Evolutionary conservation across 2,888 invertebrate genomes (phyloP).

Genomic region (Alloscopus bannaensis): DNA sequence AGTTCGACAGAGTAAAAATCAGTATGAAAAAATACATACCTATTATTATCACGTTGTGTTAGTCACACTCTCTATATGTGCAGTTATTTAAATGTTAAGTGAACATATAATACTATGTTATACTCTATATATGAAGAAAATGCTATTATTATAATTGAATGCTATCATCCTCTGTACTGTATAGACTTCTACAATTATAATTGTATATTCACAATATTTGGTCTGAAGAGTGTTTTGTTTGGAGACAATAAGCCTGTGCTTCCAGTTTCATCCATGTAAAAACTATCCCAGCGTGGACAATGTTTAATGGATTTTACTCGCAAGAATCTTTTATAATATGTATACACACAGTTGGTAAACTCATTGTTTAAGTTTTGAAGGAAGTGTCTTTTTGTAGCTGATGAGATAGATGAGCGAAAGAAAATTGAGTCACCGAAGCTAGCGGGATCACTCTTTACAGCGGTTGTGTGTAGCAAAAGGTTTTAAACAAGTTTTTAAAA

Average conservation of each 20-base stretch:
- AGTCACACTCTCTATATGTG: background rate
- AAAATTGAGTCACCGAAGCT: no score
- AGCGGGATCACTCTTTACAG: no score
- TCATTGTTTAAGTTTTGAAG: no score
- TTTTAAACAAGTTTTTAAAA: no score
- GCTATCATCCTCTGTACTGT: background rate
- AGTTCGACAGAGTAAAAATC: background rate
- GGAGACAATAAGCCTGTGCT: slow-evolving; percentile 72
- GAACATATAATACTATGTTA: background rate
- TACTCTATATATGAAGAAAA: background rate
- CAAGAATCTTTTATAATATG: slow-evolving; percentile 5
- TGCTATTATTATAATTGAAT: background rate
- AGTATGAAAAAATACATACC: background rate
- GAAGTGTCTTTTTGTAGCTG: no score
- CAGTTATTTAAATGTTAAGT: background rate
- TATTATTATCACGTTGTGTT: background rate
- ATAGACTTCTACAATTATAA: background rate
- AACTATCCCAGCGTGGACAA: slow-evolving; percentile 21
- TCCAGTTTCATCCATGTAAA: slow-evolving; percentile 65
- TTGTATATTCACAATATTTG: slow-evolving; percentile 2
- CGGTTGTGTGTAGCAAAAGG: no score
- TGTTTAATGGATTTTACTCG: slow-evolving; percentile 46
- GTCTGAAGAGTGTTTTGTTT: slow-evolving; percentile 55
- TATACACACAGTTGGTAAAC: no score
- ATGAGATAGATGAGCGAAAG: no score